Evolutionary conservation across 1,140 invertebrate species (phyloP).

Genomic region (Drosophila cardini): DNA sequence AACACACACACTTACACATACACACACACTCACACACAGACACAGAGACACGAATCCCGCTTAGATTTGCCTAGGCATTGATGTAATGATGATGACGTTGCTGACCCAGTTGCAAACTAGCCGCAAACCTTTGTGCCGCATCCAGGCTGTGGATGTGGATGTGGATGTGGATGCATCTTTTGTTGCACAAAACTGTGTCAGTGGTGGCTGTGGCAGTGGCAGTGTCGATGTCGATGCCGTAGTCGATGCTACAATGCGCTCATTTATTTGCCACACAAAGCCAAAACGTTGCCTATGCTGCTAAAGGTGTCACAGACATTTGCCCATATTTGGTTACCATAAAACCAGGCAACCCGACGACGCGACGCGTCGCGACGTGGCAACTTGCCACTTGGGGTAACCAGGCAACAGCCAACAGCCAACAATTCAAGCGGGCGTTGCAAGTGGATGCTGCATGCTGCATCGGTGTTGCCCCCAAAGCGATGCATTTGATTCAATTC

Average conservation of each 20-base stretch:
- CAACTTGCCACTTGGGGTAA: slow-evolving; percentile 2
- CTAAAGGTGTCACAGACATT: slow-evolving; percentile 53
- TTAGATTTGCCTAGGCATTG: slow-evolving; percentile 17
- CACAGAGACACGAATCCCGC: neutral
- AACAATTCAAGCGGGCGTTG: slow-evolving; percentile 11
- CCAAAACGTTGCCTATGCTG: slow-evolving; percentile 33
- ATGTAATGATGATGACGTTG: slow-evolving; percentile 59
- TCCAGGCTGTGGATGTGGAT: slow-evolving; percentile 26
- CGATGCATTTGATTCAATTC: slow-evolving; percentile 14
- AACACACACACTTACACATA: neutral
- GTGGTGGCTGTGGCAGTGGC: slow-evolving; percentile 28
- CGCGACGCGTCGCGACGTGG: neutral
- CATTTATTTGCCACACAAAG: slow-evolving; percentile 36
- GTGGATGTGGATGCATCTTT: slow-evolving; percentile 41
- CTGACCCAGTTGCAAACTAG: slow-evolving; percentile 66
- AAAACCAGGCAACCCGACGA: slow-evolving; percentile 18
- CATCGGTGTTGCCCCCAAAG: slow-evolving; percentile 10
- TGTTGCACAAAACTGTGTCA: slow-evolving; percentile 50
- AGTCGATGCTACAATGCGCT: slow-evolving; percentile 44
- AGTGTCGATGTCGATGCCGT: slow-evolving; percentile 10
- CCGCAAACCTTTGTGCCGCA: slow-evolving; percentile 44
- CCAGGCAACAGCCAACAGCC: neutral
- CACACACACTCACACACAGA: neutral
- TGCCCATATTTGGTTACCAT: slow-evolving; percentile 74
- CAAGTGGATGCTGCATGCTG: slow-evolving; percentile 12